Base-by-base conservation (phyloP, 2,888 invertebrate genomes). In the Calliscelio sp. region DNA sequence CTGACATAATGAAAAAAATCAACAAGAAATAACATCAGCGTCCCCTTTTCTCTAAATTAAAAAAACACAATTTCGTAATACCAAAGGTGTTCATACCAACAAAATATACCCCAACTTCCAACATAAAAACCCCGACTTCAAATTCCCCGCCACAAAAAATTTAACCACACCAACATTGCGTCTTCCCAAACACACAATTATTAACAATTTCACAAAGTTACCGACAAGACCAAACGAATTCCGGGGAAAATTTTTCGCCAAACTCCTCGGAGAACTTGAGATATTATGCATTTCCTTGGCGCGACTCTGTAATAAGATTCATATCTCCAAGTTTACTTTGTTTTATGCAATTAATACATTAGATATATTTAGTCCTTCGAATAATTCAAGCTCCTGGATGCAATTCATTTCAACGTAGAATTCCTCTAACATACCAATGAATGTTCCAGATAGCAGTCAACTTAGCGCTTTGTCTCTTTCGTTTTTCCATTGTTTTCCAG, bases 401-500 rank as follows among this genome's bases (percentile, higher is more conserved):
- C 79, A 71, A 66, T 73, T 73, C 44, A 80, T 73, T 73, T 66
- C 51, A 51, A 16, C 59, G 51, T 11, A 51, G 49, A 51, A 73
- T 74, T 73, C 41, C 73, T 66, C 66, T 49, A 66, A 81, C 74
- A 81, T 65, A 74, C 81, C 74, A 74, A 81, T 81, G 74, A 74
- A 68, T 68, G 68, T 74, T 66, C 61, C 59, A 74, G 78, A 78
- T 70, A 78, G 78, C 78, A 78, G 70, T 78, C 79, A 71, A 71
- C 61, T 71, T 79, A 65, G 38, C 25, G 71, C 80, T 74, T 74
- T 74, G 65, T 73, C 73, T 73, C 61, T 68, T 74, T 68, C 74
- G 41, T 81, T 73, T 80, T 80, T 65, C 70, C 81, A 68, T 74
- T 74, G 74, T 81, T 81, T 81, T 81, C 81, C 81, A 73, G 66